Evolutionary conservation across 2,888 invertebrate species (phyloP), one percentile per base, ranked within the genome.

Genomic region (Autographa gamma): DNA sequence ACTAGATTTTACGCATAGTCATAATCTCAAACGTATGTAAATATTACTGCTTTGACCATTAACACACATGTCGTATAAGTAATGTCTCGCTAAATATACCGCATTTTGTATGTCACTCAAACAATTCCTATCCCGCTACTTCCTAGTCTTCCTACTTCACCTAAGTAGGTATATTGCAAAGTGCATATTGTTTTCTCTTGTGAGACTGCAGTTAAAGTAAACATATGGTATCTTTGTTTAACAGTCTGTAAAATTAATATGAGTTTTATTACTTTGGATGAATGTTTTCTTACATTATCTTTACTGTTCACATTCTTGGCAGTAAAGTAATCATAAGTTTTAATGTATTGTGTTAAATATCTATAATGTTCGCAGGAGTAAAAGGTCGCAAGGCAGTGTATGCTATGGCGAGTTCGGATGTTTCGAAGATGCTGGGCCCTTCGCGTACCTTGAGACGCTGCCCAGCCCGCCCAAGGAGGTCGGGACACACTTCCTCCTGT

Each of bases 331-430:
- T 14, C 16, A 16, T 43, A 43, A 43, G 14, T 16, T 43, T 43
- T 43, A 16, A 43, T 43, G 8, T 16, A 48, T 16, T 59, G 31
- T 59, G 34, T 14, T 16, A 14, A 32, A 16, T 32, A 32, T 32
- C 52, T 72, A 69, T 60, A 58, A 60, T 63, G 8, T 60, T 5
- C 58, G 66, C 89, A 97, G 98, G 88, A 96, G 95, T 25, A 98
- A 98, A 90, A 94, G 98, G 69, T 98, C 98, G 18, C 97, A 97
- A 74, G 97, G 98, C 76, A 96, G 97, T 74, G 98, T 98, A 2
- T 99, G 99, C 90, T 99, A 99, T 89, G 97, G 97, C 25, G 98
- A 98, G 76, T 96, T 99, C 66, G 99, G 99, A 11, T 99, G 99
- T 89, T 99, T 99, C 94, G 98, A 98, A 87, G 98, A 98, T 86